phyloP scores from a whole-genome alignment of 2,888 invertebrate genomes.

The Tanytarsus gracilentus region DNA sequence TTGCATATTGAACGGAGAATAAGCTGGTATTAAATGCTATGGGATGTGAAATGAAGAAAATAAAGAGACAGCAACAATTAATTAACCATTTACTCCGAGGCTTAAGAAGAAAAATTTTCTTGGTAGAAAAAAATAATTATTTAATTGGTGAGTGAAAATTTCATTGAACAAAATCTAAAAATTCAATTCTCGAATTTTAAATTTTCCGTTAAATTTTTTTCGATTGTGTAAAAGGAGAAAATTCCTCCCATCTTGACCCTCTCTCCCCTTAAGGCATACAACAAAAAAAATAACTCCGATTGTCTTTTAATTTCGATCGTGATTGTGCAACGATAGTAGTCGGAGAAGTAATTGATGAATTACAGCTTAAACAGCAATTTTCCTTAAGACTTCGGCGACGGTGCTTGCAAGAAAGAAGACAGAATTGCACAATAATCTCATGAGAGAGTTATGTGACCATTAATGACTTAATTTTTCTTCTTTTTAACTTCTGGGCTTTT shows the following conservation, averaged over 20 bases:
- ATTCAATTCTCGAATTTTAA: too few species aligned
- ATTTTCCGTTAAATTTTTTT: too few species aligned
- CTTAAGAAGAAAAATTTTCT: background rate
- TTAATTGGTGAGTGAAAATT: too few species aligned
- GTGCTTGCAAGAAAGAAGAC: too few species aligned
- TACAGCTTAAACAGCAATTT: too few species aligned
- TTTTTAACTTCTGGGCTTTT: background rate
- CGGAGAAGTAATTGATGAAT: conserved; percentile 9
- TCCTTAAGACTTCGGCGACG: background rate
- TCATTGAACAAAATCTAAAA: too few species aligned
- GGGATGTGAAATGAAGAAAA: background rate
- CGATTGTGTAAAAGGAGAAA: too few species aligned
- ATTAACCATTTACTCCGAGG: conserved; percentile 3
- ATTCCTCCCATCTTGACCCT: too few species aligned
- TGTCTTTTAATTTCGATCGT: conserved; percentile 24
- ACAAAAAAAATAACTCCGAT: too few species aligned
- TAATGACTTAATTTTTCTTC: conserved; percentile 8
- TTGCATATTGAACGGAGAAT: background rate
- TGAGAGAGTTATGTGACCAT: background rate
- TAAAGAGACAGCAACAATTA: conserved; percentile 10
- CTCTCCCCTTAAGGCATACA: too few species aligned
- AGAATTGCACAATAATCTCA: background rate
- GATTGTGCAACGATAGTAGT: background rate
- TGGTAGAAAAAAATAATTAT: too few species aligned
- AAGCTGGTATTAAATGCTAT: background rate